Evolutionary conservation across 2,113 vertebrate genomes (phyloP), one percentile per base, ranked within the genome.

Genomic region (Benitochromis conjunctus): DNA sequence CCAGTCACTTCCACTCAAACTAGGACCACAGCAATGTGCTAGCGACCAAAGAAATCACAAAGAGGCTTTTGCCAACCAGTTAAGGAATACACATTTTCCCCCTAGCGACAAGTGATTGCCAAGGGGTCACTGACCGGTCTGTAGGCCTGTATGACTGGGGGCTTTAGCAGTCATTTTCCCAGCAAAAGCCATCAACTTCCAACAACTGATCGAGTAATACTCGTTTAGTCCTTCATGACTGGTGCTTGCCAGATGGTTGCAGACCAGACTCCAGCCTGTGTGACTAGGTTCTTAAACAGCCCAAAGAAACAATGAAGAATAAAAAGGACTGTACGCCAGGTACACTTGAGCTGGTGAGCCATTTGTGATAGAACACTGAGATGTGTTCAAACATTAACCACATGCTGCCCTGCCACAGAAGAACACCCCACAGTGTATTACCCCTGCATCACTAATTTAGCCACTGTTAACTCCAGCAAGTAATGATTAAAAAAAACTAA

Each of bases 361-460:
- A 24, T 58, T 16, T 77, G 1, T 84, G 69, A 87, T 46, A 41
- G 34, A 79, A 79, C 51, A 53, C 18, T 5, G 38, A 84, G 60
- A 48, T 7, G 46, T 26, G 31, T 66, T 89, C 81, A 91, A 90
- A 86, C 54, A 86, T 93, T 88, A 93, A 89, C 54, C 77, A 24
- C n/a, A 36, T 13, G 3, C 29, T 56, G 53, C 29, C 38, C 36
- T 56, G 36, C 51, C 53, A 36, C 81, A 64, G 78, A 24, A 29
- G 74, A 54, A 80, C 46, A 66, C 19, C 38, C 29, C n/a, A 21
- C 18, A 2, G 24, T 5, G 64, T 10, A 21, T 55, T 66, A 74
- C 62, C 77, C 36, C 48, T 9, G 1, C 10, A 26, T 48, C 24
- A 26, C 18, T 41, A 34, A 71, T 34, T 9, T 26, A 81, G 54